Evolutionary conservation across 1,140 invertebrate genomes (phyloP), one percentile per base, ranked within the genome.

Genomic region (Anoplophora glabripennis): DNA sequence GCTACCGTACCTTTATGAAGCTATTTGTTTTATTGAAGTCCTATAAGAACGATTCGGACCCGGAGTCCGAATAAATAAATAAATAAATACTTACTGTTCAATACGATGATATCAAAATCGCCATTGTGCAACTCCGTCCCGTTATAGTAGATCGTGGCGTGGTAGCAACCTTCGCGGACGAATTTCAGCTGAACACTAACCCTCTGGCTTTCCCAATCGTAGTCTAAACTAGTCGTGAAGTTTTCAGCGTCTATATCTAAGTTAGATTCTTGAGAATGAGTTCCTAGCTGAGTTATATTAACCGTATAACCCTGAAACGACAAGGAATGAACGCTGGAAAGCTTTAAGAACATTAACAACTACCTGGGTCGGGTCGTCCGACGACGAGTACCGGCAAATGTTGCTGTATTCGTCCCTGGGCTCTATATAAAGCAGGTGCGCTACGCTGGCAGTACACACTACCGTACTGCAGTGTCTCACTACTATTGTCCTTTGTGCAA

Each of bases 321-420:
- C 2, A 28, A 28, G 21, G 21, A 28, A 28, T 28, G 5, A 28
- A 28, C n/a, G n/a, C n/a, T n/a, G 21, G 21, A 28, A 47, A 2
- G 9, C 18, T n/a, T n/a, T 14, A 17, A 14, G 7, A 41, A 17
- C 67, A 53, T 56, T 78, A 28, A 3, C 21, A 3, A 5, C 77
- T 48, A 89, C 87, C 61, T 84, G 77, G 10, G 83, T 83, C 15
- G 86, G 88, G 69, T 87, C 80, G 59, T 86, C 83, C n/a, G 76
- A 78, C 21, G 80, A 73, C 28, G 80, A 76, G 68, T 87, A 88
- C 58, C 80, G 69, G 65, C 91, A 93, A 5, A 90, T 81, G 80
- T 96, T 96, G 69, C 91, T 89, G 74, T 90, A 95, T 70, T 90
- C 86, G 77, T 96, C 93, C 48, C 92, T 78, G 10, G 92, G 92